phyloP scores from a whole-genome alignment of 2,797 vertebrate genomes.

The Eupleurogrammus muticus region DNA sequence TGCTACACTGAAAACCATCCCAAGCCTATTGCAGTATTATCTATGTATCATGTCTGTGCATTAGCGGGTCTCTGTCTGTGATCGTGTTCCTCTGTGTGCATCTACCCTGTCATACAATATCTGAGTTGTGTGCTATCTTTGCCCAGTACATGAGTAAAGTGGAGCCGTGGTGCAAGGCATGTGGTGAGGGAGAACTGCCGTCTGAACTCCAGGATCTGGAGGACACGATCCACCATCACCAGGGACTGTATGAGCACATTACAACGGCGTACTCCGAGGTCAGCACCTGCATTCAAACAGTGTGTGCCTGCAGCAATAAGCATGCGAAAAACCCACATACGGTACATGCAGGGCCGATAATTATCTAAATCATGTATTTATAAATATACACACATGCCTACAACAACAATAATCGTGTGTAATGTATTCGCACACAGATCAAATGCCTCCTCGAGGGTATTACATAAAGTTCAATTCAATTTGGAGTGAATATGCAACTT shows the following conservation, averaged over 20 bases:
- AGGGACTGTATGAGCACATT: slow-evolving; percentile 97
- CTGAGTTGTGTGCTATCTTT: slow-evolving; percentile 28
- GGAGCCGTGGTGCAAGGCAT: slow-evolving; percentile 98
- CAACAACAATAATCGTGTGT: not conserved
- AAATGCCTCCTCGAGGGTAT: too few species aligned
- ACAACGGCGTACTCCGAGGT: slow-evolving; percentile 96
- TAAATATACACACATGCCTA: slow-evolving; percentile 2
- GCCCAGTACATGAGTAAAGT: slow-evolving; percentile 96
- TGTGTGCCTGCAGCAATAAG: not conserved
- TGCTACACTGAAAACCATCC: too few species aligned
- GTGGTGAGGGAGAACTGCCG: slow-evolving; percentile 96
- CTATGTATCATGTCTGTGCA: not conserved
- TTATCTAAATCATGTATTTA: slow-evolving; percentile 27
- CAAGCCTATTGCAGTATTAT: too few species aligned
- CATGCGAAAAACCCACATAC: slow-evolving; percentile 21
- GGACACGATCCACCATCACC: slow-evolving; percentile 97
- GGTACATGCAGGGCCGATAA: not conserved
- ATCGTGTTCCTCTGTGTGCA: not conserved
- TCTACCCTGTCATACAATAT: slow-evolving; percentile 1
- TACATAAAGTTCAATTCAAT: too few species aligned
- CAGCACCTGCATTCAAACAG: slow-evolving; percentile 8
- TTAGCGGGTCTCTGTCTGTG: not conserved
- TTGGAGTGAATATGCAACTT: too few species aligned
- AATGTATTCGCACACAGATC: too few species aligned
- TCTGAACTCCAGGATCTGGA: slow-evolving; percentile 98